phyloP scores from a whole-genome alignment of 2,113 vertebrate genomes.

The Mormyrus iriodes region DNA sequence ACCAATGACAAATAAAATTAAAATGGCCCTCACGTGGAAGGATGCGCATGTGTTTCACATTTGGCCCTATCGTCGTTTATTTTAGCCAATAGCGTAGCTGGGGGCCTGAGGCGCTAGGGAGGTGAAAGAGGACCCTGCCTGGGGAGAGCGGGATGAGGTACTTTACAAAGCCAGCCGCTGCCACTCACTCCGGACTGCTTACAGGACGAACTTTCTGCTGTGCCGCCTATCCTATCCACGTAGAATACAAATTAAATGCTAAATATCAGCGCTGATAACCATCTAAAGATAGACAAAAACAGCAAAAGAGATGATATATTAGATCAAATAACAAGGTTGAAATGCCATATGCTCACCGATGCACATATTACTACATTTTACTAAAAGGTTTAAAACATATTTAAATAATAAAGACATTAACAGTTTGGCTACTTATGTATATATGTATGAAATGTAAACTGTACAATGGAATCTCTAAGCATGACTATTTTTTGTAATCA shows the following conservation, averaged over 20 bases:
- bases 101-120: background rate
- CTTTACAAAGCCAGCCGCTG: background rate
- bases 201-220: background rate
- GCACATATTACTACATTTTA: background rate
- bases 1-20: background rate
- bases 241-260: background rate
- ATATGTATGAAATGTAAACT: background rate
- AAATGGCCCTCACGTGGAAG: background rate
- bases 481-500: slow-evolving; percentile 2
- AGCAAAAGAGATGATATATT: no score
- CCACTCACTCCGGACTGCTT: background rate
- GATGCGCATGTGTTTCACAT: background rate
- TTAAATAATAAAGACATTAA: background rate
- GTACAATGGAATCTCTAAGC: background rate
- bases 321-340: background rate
- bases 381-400: background rate
- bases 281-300: background rate
- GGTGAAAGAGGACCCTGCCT: background rate
- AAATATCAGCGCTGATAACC: background rate
- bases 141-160: background rate
- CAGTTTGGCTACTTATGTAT: background rate
- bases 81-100: background rate
- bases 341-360: background rate
- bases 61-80: background rate
- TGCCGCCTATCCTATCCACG: background rate